Conservation (phyloP, 35 echinoderm and acorn worm genomes). For the Ptychodera flava region DNA sequence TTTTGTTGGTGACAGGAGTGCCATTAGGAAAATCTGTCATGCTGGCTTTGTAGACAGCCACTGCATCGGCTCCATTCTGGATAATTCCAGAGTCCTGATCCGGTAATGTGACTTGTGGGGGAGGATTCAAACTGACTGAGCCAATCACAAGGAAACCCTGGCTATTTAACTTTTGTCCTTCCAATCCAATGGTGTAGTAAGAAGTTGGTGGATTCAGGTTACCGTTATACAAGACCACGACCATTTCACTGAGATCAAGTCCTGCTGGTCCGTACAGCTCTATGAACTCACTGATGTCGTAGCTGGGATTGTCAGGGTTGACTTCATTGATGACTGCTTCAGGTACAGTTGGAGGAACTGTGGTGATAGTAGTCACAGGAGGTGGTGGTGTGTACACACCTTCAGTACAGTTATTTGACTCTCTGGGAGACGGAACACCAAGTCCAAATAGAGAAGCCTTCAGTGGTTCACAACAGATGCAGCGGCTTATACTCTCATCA, state of each 20-base stretch:
- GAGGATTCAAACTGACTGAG: slow-evolving; percentile 11
- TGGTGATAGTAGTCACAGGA: background rate
- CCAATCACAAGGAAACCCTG: slow-evolving; percentile 57
- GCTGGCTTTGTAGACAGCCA: slow-evolving; percentile 37
- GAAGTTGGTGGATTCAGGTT: background rate
- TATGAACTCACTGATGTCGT: slow-evolving; percentile 32
- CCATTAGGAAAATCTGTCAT: slow-evolving; percentile 31
- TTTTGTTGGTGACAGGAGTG: slow-evolving; percentile 10
- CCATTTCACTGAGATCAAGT: slow-evolving; percentile 27
- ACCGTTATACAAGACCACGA: slow-evolving; percentile 34
- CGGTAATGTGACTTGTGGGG: slow-evolving; percentile 13
- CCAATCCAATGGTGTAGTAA: slow-evolving; percentile 36
- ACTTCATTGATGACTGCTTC: slow-evolving; percentile 80
- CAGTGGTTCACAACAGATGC: slow-evolving; percentile 37
- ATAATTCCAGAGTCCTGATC: background rate
- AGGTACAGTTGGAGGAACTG: background rate
- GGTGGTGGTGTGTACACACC: background rate
- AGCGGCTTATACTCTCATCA: slow-evolving; percentile 58
- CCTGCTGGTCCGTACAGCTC: slow-evolving; percentile 51
- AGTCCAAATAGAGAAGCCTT: slow-evolving; percentile 41
- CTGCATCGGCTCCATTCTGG: slow-evolving; percentile 19
- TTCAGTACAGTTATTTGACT: slow-evolving; percentile 45
- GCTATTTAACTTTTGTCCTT: slow-evolving; percentile 5
- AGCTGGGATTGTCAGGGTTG: slow-evolving; percentile 20
- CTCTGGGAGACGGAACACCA: slow-evolving; percentile 35